A percentile compares a stretch with the other conserved stretches of the same genome.
These are phyloP conservation scores for Dascyllus trimaculatus DNA, from an alignment of 2,113 vertebrate genomes.

Conservation along the genomic window DNA sequence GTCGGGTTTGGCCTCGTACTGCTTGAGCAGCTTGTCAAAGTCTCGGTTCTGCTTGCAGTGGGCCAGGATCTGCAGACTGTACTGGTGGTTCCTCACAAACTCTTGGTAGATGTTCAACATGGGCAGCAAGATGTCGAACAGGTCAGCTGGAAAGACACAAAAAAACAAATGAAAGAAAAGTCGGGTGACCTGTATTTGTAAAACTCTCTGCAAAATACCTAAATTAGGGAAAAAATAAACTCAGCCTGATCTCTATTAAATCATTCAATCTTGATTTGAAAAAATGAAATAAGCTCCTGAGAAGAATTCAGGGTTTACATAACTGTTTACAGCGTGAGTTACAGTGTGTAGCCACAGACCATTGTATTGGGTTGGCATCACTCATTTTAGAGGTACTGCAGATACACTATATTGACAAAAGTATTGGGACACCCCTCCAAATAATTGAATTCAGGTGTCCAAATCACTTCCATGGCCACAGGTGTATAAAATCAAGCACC, in stretches of 20 bases:
- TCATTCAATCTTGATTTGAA: no score
- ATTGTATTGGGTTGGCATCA: background rate
- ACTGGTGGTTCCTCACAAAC: conserved; percentile 98
- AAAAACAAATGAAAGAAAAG: background rate
- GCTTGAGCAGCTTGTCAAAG: conserved; percentile 98
- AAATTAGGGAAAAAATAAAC: background rate
- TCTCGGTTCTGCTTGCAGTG: conserved; percentile 99
- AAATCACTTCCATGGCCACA: no score
- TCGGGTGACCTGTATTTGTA: background rate
- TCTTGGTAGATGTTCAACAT: conserved; percentile 99
- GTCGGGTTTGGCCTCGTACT: conserved; percentile 97
- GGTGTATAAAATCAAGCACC: no score
- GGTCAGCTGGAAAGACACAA: conserved; percentile 86
- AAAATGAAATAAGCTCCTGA: no score
- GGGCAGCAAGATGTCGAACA: conserved; percentile 98
- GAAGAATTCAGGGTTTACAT: no score
- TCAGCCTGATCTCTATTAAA: no score
- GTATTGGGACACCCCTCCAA: no score
- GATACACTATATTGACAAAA: no score
- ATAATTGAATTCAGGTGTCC: no score
- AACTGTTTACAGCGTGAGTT: background rate
- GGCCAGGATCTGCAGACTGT: conserved; percentile 98
- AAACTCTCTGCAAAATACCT: no score
- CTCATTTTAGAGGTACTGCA: background rate
- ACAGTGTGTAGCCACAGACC: background rate